Evolutionary conservation across 2,888 invertebrate species (phyloP), one percentile per base, ranked within the genome.

Genomic region (Polyommatus icarus): DNA sequence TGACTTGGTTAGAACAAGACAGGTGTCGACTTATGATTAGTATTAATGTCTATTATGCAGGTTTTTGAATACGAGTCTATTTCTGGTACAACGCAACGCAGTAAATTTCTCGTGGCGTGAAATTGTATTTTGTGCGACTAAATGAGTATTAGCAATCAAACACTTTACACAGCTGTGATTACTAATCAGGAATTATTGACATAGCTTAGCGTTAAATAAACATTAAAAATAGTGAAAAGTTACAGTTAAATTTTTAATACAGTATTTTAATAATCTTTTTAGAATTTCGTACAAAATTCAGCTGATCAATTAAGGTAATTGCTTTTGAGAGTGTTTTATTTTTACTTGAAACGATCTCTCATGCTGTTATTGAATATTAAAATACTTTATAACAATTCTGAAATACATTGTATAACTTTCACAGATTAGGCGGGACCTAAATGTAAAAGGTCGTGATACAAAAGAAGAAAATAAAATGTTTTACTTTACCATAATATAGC

Each of bases 1-100:
- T 4, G 99, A 99, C 87, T 93, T 99, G 84, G 99, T 98, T 0
- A 95, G 99, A 82, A 97, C 98, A 3, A 95, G 99, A 82, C 96
- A 96, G 80, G 97, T 99, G 81, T 93, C 97, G 24, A 95, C 96
- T 15, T 97, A 97, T 89, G 98, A 99, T 98, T 89, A 94, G 95
- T 72, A 46, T n/a, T n/a, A n/a, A n/a, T 18, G 15, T 4, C 54
- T 54, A 54, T 54, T 54, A 4, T 18, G 1, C 18, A 54, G 54
- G 54, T 54, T 54, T 18, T 18, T 1, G 18, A 54, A 54, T 54
- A 15, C 54, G 18, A 54, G 18, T 54, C 54, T 18, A 54, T 18
- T 54, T 54, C 54, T 54, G 54, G 54, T 54, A 18, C 15, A 18
- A 54, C 54, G 54, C 15, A 18, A 54, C 54, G 54, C 1, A 54